These are phyloP conservation scores for Rhynchopsitta pachyrhyncha DNA, from an alignment of 2,113 vertebrate genomes.

Conservation along the genomic window DNA sequence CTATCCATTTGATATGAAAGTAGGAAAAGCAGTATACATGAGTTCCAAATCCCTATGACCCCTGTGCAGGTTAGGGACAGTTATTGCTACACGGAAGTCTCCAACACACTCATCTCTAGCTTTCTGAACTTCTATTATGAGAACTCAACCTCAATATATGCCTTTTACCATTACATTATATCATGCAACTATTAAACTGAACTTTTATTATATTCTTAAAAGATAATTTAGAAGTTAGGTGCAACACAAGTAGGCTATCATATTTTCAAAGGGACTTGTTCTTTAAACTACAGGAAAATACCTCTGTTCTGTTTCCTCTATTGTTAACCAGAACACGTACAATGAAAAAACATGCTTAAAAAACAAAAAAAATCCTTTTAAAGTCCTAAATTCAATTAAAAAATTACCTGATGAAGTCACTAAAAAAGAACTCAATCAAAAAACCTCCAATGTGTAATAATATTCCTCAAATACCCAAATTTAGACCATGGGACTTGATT, in stretches of 20 bases:
- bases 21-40: background rate
- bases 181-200: background rate
- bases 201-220: background rate
- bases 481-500: too few relatives aligned
- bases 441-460: background rate
- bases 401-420: background rate
- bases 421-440: background rate
- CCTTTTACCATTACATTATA: background rate
- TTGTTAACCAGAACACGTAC: background rate
- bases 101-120: background rate
- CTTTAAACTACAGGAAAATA: background rate
- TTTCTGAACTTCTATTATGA: background rate
- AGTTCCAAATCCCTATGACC: background rate
- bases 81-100: background rate
- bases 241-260: background rate
- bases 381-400: background rate
- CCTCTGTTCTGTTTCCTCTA: background rate
- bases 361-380: background rate
- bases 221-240: background rate
- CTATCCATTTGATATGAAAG: background rate
- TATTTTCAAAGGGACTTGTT: background rate
- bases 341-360: constrained; percentile 3
- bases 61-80: background rate
- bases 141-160: background rate
- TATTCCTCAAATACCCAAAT: background rate